These are phyloP conservation scores for Spongilla lacustris DNA, from an alignment of 37 sponge, comb jelly and placozoan species.

Conservation along the genomic window DNA sequence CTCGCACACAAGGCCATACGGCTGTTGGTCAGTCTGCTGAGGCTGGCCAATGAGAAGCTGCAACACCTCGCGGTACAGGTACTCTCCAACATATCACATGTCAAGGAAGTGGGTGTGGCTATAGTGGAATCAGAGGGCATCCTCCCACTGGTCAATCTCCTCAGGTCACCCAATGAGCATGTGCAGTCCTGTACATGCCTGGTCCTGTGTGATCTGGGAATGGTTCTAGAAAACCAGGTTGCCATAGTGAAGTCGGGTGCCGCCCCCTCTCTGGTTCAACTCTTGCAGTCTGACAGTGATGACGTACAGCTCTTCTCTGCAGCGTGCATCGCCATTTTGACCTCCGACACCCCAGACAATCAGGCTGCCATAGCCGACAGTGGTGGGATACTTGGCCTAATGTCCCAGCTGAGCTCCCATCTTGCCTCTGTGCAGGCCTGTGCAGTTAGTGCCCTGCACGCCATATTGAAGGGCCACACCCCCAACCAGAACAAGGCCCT, in stretches of 20 bases:
- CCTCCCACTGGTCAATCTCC: constrained; percentile 54
- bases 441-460: constrained; percentile 44
- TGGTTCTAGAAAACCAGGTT: constrained; percentile 33
- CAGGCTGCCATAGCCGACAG: constrained; percentile 30
- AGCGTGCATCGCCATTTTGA: constrained; percentile 64
- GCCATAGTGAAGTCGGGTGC: constrained; percentile 48
- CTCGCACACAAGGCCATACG: constrained; percentile 10
- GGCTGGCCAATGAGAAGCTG: constrained; percentile 35
- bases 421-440: constrained; percentile 40
- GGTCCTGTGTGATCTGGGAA: constrained; percentile 64
- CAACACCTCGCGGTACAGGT: constrained; percentile 61
- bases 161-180: constrained; percentile 41
- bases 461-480: constrained; percentile 35
- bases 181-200: constrained; percentile 65
- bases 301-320: constrained; percentile 65
- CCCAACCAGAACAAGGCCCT: constrained; percentile 66
- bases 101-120: constrained; percentile 22
- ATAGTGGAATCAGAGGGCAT: constrained; percentile 51
- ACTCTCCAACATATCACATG: constrained; percentile 60
- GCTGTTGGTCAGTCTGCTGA: constrained; percentile 47
- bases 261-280: constrained; percentile 46
- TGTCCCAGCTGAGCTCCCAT: constrained; percentile 28
- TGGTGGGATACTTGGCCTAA: constrained; percentile 27
- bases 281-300: constrained; percentile 42
- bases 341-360: constrained; percentile 35